Percentiles rank a stretch among this genome's conserved stretches.
These are phyloP conservation scores for Leptinotarsa undecemlineata DNA, from an alignment of 1,140 invertebrate species.

Conservation along the genomic window DNA sequence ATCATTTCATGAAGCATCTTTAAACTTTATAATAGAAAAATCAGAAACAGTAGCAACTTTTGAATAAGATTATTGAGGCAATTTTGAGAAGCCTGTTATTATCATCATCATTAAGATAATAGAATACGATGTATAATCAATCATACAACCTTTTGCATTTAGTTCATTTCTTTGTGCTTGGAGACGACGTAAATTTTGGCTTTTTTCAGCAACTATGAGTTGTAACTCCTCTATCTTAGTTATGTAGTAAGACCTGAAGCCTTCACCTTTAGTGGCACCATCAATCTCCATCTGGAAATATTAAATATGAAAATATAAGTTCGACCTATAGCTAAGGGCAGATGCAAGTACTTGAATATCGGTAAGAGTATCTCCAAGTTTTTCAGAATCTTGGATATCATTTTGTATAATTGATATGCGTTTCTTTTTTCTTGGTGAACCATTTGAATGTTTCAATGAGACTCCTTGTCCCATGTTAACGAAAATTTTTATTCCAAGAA, in stretches of 20 bases:
- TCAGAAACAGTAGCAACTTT: too few relatives aligned
- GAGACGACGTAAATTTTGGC: conserved; percentile 93
- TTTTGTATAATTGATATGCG: conserved; percentile 16
- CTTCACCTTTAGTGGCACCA: conserved; percentile 75
- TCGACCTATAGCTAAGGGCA: background rate
- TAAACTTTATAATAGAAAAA: too few relatives aligned
- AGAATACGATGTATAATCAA: too few relatives aligned
- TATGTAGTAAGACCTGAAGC: conserved; percentile 92
- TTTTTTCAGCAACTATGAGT: conserved; percentile 94
- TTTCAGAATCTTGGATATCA: conserved; percentile 19
- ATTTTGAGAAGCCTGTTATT: conserved; percentile 8
- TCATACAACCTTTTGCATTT: conserved; percentile 88
- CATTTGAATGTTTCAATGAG: conserved; percentile 28
- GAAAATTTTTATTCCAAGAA: conserved; percentile 15
- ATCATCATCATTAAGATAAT: background rate
- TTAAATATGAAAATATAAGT: background rate
- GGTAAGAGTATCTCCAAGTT: conserved; percentile 24
- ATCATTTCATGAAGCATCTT: background rate
- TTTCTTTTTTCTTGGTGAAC: conserved; percentile 21
- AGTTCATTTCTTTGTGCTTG: conserved; percentile 99
- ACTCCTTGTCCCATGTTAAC: conserved; percentile 39
- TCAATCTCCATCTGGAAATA: conserved; percentile 84
- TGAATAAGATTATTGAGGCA: background rate
- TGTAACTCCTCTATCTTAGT: conserved; percentile 97
- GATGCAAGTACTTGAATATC: conserved; percentile 13